A percentile compares a stretch with the other conserved stretches of the same genome.
Conservation (phyloP, 2,797 vertebrate genomes). For the Myripristis murdjan region DNA sequence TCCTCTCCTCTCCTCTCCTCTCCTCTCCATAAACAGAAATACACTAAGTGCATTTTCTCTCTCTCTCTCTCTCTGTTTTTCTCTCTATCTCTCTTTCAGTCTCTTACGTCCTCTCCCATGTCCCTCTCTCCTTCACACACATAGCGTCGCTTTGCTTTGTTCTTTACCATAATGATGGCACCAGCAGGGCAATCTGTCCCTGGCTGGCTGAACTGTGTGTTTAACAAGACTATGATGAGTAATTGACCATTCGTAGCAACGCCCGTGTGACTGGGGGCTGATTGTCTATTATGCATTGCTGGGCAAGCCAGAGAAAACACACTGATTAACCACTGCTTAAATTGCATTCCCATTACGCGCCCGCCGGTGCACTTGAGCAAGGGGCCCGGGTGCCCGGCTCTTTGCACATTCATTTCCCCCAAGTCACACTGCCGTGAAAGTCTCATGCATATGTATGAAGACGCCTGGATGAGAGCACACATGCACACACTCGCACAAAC, state of each 20-base stretch:
- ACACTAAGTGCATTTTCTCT: slow-evolving; percentile 48
- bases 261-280: slow-evolving; percentile 77
- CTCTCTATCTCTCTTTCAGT: neutral
- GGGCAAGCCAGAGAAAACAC: slow-evolving; percentile 77
- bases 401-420: slow-evolving; percentile 72
- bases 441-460: slow-evolving; percentile 80
- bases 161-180: slow-evolving; percentile 77
- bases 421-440: slow-evolving; percentile 68
- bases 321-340: slow-evolving; percentile 83
- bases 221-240: slow-evolving; percentile 85
- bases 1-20: slow-evolving; percentile 27
- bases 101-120: neutral
- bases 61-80: slow-evolving; percentile 44
- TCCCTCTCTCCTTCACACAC: slow-evolving; percentile 50
- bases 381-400: slow-evolving; percentile 58
- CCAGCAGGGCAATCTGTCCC: slow-evolving; percentile 78
- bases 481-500: slow-evolving; percentile 55
- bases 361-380: slow-evolving; percentile 73
- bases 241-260: slow-evolving; percentile 83
- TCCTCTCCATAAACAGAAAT: slow-evolving; percentile 41
- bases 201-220: slow-evolving; percentile 80
- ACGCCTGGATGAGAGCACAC: slow-evolving; percentile 50
- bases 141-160: slow-evolving; percentile 70
- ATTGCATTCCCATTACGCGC: slow-evolving; percentile 77
- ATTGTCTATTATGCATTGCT: slow-evolving; percentile 84